Conservation (phyloP, 1,140 invertebrate genomes). For the Araneus ventricosus region DNA sequence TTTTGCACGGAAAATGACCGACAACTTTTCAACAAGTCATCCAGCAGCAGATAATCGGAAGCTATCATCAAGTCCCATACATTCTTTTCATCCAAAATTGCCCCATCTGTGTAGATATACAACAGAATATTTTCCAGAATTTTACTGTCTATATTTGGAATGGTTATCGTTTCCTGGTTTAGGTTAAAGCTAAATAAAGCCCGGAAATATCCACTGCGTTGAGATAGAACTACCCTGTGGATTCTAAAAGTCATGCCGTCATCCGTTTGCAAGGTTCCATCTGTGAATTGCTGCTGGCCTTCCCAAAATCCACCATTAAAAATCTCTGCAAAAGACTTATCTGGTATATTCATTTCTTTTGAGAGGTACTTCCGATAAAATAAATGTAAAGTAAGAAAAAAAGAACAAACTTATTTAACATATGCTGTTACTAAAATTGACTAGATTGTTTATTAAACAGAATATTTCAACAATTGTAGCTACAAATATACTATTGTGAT, state of each 20-base stretch:
- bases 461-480: no score
- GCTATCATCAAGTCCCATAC: background rate
- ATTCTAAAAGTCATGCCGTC: background rate
- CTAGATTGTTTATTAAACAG: no score
- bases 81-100: background rate
- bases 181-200: background rate
- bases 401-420: no score
- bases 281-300: background rate
- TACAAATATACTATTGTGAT: no score
- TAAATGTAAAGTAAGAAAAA: no score
- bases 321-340: background rate
- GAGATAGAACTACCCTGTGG: background rate
- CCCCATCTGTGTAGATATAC: background rate
- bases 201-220: background rate
- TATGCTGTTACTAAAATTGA: no score
- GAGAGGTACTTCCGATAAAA: no score
- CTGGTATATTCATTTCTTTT: no score
- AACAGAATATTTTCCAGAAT: background rate
- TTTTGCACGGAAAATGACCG: background rate
- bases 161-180: background rate
- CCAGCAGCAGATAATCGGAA: conserved; percentile 15
- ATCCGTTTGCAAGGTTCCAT: background rate
- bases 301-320: background rate
- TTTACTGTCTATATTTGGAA: background rate
- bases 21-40: background rate